Evolutionary conservation across 1,140 invertebrate genomes (phyloP).

Genomic region (Apis laboriosa): DNA sequence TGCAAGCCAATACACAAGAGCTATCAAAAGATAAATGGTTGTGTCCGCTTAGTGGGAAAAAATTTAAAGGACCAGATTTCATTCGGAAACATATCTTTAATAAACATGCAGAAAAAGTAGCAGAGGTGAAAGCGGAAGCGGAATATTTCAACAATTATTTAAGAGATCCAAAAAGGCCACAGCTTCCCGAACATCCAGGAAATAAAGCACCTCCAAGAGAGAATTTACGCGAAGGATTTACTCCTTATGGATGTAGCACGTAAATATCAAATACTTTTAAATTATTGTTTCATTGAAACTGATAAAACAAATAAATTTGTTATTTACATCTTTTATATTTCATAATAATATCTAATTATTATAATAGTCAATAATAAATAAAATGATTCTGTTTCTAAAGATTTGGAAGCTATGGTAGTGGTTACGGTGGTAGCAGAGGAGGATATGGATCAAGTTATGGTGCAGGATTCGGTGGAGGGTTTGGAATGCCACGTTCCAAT

Average conservation of each 20-base stretch:
- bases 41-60: slow-evolving; percentile 98
- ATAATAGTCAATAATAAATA: too few relatives aligned
- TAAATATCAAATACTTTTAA: slow-evolving; percentile 32
- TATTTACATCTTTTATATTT: not conserved
- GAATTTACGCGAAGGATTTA: slow-evolving; percentile 75
- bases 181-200: slow-evolving; percentile 93
- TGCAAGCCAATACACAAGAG: slow-evolving; percentile 96
- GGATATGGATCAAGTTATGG: slow-evolving; percentile 73
- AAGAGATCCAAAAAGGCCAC: slow-evolving; percentile 95
- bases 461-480: slow-evolving; percentile 79
- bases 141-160: slow-evolving; percentile 99
- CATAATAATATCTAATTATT: not conserved
- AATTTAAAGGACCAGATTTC: slow-evolving; percentile 99
- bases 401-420: slow-evolving; percentile 75
- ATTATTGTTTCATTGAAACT: not conserved
- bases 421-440: slow-evolving; percentile 68
- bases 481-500: slow-evolving; percentile 75
- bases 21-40: slow-evolving; percentile 98
- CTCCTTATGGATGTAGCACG: slow-evolving; percentile 75
- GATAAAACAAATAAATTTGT: not conserved
- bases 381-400: slow-evolving; percentile 39
- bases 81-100: slow-evolving; percentile 99
- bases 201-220: slow-evolving; percentile 80
- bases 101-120: slow-evolving; percentile 97
- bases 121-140: slow-evolving; percentile 98